Evolutionary conservation across 1,140 invertebrate species (phyloP), one percentile per base, ranked within the genome.

Genomic region (Polypedilum vanderplanki): DNA sequence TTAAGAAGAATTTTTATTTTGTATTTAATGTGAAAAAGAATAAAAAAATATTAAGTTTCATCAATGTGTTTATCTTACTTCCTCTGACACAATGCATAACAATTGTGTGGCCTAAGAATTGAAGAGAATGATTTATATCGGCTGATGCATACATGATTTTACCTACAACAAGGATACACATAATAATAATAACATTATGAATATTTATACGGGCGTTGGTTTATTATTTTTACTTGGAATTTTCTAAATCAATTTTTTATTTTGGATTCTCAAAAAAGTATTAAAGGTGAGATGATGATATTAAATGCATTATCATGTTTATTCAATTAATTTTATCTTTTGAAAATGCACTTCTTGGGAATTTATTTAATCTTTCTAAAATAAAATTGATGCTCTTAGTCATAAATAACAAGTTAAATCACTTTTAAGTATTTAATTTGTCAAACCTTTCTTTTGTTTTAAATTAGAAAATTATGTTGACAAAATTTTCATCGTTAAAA

Each of bases 41-140:
- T 57, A 12, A 57, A n/a, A 15, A 57, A 57, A 57, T 57, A 57
- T 57, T 57, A 57, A 57, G 3, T 57, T 57, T 57, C 46, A 57
- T 57, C 46, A 57, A 57, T 57, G 46, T 57, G 46, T 57, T 57
- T 57, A 57, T 57, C 46, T 57, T 57, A 57, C 46, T 57, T 57
- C 46, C 46, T 57, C 46, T 57, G 12, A 57, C 46, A 57, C 10
- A 57, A 57, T 57, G 46, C 46, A 57, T 57, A n/a, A 57, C 46
- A 57, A 57, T 57, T 57, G 46, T 57, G 46, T 57, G 46, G 46
- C 46, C 46, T 57, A n/a, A 57, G 46, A 57, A 15, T 33, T 33
- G 5, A n/a, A 57, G 9, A 15, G 46, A 57, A 57, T 57, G 46
- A 57, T 57, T 57, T 57, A 57, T 57, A 57, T 12, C 46, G 12